Conservation (phyloP, 2,113 vertebrate species). For the Anser brachyrhynchus region DNA sequence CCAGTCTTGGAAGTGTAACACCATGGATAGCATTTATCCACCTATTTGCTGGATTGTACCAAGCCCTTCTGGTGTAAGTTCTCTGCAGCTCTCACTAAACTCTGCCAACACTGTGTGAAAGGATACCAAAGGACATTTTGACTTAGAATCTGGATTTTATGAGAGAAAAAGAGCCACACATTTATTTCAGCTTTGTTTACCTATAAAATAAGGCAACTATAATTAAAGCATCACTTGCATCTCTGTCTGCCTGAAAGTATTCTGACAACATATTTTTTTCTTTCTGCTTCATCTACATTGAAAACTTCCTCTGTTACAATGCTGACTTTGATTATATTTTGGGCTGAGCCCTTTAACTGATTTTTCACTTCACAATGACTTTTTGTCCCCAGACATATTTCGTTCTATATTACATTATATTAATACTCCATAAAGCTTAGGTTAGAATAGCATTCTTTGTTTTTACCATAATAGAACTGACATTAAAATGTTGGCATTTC, state of each 20-base stretch:
- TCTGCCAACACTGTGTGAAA: background rate
- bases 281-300: background rate
- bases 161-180: background rate
- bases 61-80: background rate
- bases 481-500: conserved; percentile 29
- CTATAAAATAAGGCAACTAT: background rate
- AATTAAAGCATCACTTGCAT: background rate
- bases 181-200: background rate
- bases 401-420: conserved; percentile 1
- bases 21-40: background rate
- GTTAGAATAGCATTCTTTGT: conserved; percentile 44
- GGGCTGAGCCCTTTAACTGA: background rate
- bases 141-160: background rate
- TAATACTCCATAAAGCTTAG: conserved; percentile 5
- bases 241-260: background rate
- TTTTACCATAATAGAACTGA: background rate
- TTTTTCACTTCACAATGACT: conserved; percentile 32
- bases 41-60: background rate
- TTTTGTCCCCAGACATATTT: conserved; percentile 6
- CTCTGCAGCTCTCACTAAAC: background rate
- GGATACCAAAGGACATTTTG: background rate
- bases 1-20: rapidly evolving
- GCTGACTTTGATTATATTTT: conserved; percentile 12
- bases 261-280: background rate
- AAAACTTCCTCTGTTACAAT: background rate